Base-by-base conservation (phyloP, 1,140 invertebrate genomes). In the Bombus difficillimus region DNA sequence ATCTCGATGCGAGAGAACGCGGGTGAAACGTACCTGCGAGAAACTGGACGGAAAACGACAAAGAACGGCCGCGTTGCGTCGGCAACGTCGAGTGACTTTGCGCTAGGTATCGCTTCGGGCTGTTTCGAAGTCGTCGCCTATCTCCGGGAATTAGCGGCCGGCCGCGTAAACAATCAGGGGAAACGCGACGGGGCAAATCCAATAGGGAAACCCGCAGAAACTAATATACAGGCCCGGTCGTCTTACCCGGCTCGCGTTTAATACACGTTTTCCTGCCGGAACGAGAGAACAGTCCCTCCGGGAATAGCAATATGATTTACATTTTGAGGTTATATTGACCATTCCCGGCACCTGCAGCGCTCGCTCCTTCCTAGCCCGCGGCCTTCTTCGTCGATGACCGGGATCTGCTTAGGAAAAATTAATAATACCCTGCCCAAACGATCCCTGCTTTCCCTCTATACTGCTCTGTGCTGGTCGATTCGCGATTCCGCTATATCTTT, bases 301-400 rank as follows among this genome's bases (percentile, higher is more conserved):
- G 91, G 91, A 92, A 92, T 87, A 92, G 93, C 93, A 95, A 95
- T 95, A 94, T 94, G 94, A 95, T 95, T 95, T 95, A 95, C 95
- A 95, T 95, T 95, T 95, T 95, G 92, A 86, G 91, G 93, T 92
- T 93, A 95, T 95, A 95, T 95, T 94, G 95, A 95, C 94, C 94
- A 95, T 95, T 95, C 94, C 87, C 91, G 92, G 86, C 95, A 95
- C 94, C 95, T 95, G 95, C 92, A 95, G 89, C 94, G 92, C 92
- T 82, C 81, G 87, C 87, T 90, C 87, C 74, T 86, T 91, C 85
- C 84, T 90, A 73, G 92, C 90, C 91, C 86, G 85, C 84, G 85
- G 89, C 89, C 91, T 83, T 73, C 83, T 76, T 85, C 83, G 90
- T 91, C 92, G 92, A 94, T 94, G 93, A 94, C 93, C 93, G 93